These are phyloP conservation scores for Rhopalosiphum maidis DNA, from an alignment of 1,140 invertebrate genomes.

Conservation along the genomic window DNA sequence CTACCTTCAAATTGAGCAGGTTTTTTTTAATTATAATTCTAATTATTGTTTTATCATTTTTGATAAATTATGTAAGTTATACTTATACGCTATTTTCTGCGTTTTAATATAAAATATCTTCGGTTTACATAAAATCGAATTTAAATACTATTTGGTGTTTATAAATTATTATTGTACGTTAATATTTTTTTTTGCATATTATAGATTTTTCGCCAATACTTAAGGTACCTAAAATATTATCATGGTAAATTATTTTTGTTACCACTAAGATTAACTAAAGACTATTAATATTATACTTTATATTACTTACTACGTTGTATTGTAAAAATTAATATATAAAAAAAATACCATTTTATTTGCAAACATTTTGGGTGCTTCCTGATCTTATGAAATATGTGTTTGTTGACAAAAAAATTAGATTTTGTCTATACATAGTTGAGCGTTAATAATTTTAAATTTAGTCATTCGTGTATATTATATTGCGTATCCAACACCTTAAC, in stretches of 20 bases:
- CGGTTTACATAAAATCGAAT: background rate
- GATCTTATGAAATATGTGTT: background rate
- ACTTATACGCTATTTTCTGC: background rate
- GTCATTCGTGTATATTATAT: background rate
- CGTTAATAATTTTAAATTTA: background rate
- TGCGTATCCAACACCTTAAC: background rate
- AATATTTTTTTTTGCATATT: background rate
- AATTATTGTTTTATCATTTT: background rate
- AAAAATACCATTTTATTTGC: background rate
- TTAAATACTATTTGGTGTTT: background rate
- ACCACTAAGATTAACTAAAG: constrained; percentile 24
- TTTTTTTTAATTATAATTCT: background rate
- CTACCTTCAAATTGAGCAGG: background rate
- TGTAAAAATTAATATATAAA: background rate
- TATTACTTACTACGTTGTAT: background rate
- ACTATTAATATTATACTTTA: constrained; percentile 28
- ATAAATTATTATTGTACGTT: background rate
- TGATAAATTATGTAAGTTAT: background rate
- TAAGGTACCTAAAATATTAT: constrained; percentile 40
- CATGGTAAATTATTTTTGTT: constrained; percentile 14
- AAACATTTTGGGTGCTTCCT: background rate
- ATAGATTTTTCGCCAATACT: background rate
- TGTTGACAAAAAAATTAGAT: background rate
- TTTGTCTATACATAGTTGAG: background rate
- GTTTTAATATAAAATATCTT: background rate